Evolutionary conservation across 2,888 invertebrate genomes (phyloP), one percentile per base, ranked within the genome.

Genomic region (Stenoptilia bipunctidactyla): DNA sequence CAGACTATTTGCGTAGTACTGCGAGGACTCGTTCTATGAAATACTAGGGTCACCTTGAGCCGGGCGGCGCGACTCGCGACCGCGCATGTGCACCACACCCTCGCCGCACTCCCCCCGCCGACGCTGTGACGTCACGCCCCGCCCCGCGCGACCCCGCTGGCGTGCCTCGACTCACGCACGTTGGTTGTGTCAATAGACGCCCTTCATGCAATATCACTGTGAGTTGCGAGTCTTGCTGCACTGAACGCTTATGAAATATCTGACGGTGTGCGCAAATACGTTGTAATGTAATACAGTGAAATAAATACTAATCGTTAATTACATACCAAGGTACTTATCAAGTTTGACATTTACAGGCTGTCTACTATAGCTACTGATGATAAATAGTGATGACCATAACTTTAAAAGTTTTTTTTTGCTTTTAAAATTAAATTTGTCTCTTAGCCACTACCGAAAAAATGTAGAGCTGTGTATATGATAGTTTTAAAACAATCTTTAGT

Each of bases 81-180:
- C 60, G 77, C 79, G 80, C 82, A 80, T 82, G 82, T 82, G 79
- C 79, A 77, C 77, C 75, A 76, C 79, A 75, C 82, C 79, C 77
- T 76, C 77, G 75, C 75, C 73, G 73, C 61, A 47, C 43, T 55
- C 54, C 47, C 53, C 56, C 58, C 56, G 49, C 49, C 20, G 20
- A 20, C 20, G 20, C 20, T 42, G 58, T 70, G 69, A 73, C 77
- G 75, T 75, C 73, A 73, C 61, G n/a, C 43, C 55, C 54, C 47
- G 54, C 56, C 58, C 56, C 49, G 48, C 48, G 34, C n/a, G 20
- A 20, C 46, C 45, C 37, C 15, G 49, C 43, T 8, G 51, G 41
- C 47, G 8, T 35, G 38, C 48, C 47, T 38, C 45, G 52, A 50
- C 53, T 66, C 71, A 77, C 70, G 71, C n/a, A n/a, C n/a, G n/a